phyloP scores from a whole-genome alignment of 1,140 invertebrate genomes.

The Caenorhabditis briggsae region DNA sequence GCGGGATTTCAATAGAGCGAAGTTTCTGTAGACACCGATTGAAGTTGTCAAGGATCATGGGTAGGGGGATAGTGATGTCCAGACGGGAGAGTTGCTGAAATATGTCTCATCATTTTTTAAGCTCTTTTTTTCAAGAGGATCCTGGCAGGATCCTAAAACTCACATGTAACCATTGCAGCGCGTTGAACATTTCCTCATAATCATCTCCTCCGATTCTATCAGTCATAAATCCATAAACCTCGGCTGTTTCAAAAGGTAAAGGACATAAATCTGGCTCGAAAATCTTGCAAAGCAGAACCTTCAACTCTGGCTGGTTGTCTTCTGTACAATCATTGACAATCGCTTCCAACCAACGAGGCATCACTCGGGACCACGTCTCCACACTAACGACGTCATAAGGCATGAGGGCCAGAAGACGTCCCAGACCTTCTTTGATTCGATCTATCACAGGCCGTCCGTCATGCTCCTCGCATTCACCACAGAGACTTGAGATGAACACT shows the following conservation, averaged over 20 bases:
- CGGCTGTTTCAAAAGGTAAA: conserved; percentile 90
- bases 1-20: conserved; percentile 81
- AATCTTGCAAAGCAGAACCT: conserved; percentile 92
- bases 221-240: conserved; percentile 94
- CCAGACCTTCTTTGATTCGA: conserved; percentile 89
- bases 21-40: conserved; percentile 83
- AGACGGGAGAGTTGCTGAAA: conserved; percentile 86
- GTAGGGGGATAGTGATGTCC: conserved; percentile 89
- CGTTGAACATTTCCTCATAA: conserved; percentile 91
- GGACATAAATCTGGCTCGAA: conserved; percentile 95
- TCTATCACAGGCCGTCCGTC: conserved; percentile 80
- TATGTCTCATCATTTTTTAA: conserved; percentile 61
- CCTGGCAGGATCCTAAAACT: conserved; percentile 21
- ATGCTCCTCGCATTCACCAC: conserved; percentile 90
- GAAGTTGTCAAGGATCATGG: conserved; percentile 89
- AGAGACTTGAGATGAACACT: conserved; percentile 87
- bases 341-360: conserved; percentile 98
- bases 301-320: conserved; percentile 90
- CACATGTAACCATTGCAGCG: conserved; percentile 93
- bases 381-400: conserved; percentile 96
- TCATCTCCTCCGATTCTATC: conserved; percentile 87
- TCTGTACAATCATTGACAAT: conserved; percentile 94
- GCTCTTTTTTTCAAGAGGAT: too few relatives aligned
- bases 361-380: conserved; percentile 95
- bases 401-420: conserved; percentile 88